A percentile compares a stretch with the other conserved stretches of the same genome.
phyloP scores from a whole-genome alignment of 2,797 vertebrate genomes.

The Hyperoplus lanceolatus region DNA sequence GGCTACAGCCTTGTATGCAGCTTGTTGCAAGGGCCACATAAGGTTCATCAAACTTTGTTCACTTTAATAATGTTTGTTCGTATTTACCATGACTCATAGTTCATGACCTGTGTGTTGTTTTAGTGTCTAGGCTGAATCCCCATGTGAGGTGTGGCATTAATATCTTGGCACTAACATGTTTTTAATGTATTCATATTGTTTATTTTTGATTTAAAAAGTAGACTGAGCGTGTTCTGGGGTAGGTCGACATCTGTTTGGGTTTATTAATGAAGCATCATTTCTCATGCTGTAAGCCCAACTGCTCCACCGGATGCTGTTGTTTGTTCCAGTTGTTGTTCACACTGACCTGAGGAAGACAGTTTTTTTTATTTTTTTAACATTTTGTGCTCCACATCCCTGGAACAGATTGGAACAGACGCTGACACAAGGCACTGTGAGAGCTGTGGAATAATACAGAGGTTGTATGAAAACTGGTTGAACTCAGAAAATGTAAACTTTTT shows the following conservation, averaged over 20 bases:
- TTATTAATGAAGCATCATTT: not conserved
- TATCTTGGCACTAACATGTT: not conserved
- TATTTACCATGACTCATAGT: constrained; percentile 4
- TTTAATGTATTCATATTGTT: not conserved
- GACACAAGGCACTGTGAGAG: constrained; percentile 21
- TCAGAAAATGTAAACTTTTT: constrained; percentile 31
- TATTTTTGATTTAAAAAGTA: not conserved
- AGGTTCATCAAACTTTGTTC: constrained; percentile 17
- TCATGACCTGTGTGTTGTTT: not conserved
- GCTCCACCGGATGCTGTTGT: constrained; percentile 31
- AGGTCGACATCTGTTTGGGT: constrained; percentile 1
- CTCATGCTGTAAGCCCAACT: constrained; percentile 1
- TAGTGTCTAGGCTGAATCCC: not conserved
- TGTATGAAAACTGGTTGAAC: constrained; percentile 34
- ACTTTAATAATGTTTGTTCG: not conserved
- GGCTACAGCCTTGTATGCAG: not conserved
- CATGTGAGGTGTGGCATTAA: not conserved
- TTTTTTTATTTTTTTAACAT: constrained; percentile 43
- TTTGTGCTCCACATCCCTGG: constrained; percentile 71
- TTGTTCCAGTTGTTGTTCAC: constrained; percentile 38
- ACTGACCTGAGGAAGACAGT: constrained; percentile 61
- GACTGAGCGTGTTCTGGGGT: not conserved
- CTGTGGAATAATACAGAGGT: constrained; percentile 28
- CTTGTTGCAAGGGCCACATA: not conserved
- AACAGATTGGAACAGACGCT: constrained; percentile 61